Conservation (phyloP, 35 echinoderm and acorn worm genomes). For the Apostichopus californicus region DNA sequence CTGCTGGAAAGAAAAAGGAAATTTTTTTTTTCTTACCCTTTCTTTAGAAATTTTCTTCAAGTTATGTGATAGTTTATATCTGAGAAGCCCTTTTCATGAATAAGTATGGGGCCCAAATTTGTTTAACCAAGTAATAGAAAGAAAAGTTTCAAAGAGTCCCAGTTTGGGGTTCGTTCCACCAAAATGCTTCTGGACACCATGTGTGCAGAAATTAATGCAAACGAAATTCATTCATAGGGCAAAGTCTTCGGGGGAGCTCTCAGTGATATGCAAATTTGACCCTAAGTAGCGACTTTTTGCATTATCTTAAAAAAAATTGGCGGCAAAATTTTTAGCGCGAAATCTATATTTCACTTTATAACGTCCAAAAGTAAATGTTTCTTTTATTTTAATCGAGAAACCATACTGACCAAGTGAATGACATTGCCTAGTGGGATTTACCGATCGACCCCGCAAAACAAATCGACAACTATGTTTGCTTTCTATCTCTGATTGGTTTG, state of each 20-base stretch:
- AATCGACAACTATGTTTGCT: background rate
- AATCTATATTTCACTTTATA: background rate
- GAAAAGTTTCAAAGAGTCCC: background rate
- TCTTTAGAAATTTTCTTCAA: background rate
- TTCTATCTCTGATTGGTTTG: background rate
- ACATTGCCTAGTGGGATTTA: background rate
- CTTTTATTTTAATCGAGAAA: background rate
- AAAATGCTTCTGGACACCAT: background rate
- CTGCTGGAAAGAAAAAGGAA: background rate
- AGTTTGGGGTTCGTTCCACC: background rate
- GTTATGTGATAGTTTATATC: background rate
- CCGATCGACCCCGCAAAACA: background rate
- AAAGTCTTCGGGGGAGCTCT: background rate
- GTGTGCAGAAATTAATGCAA: background rate
- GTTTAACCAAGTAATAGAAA: background rate
- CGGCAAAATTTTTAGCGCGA: background rate
- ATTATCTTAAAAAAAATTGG: background rate
- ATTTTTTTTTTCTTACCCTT: background rate
- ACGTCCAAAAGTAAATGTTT: background rate
- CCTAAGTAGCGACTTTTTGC: background rate
- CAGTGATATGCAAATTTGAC: background rate
- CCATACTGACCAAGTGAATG: background rate
- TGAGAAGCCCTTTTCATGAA: background rate
- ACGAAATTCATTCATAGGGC: background rate
- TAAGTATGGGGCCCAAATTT: background rate